Conservation (phyloP, 2,113 vertebrate species). For the Bos taurus region ARS-UCD2.0 NC_037337.1:18195001-18195500, state of each 20-base stretch:
- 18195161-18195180: not conserved
- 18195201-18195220: not conserved
- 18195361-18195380: not conserved
- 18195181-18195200: not conserved
- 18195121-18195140: not conserved
- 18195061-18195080: not conserved
- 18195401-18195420: not conserved
- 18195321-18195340: not conserved
- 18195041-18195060: not conserved
- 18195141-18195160: not conserved
- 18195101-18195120: not conserved
- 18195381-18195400: not conserved
- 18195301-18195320: not conserved
- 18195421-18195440: not conserved
- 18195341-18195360: not conserved
- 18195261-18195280: not conserved
- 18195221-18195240: not conserved
- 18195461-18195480: not conserved
- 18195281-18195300: not conserved
- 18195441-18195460: not conserved
- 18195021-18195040: not conserved
- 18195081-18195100: not conserved
- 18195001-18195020: not conserved
- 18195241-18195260: not conserved
- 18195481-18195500: not conserved